Evolutionary conservation across 2,797 vertebrate species (phyloP).

Genomic region (Apogon talboti): DNA sequence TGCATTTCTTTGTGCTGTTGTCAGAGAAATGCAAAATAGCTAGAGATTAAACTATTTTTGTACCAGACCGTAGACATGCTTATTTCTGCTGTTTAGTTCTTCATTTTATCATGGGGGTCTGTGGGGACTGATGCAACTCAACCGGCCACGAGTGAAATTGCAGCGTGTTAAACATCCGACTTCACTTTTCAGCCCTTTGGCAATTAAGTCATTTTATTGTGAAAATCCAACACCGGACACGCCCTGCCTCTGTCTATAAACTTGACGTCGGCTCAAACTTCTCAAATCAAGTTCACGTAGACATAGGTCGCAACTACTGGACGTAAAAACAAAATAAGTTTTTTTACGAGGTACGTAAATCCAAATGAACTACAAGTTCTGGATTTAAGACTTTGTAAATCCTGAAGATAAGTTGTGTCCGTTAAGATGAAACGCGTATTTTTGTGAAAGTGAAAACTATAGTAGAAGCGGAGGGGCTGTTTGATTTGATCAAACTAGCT

Average conservation of each 20-base stretch:
- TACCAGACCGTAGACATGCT: too few species aligned
- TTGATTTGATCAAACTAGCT: constrained; percentile 43
- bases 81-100: too few species aligned
- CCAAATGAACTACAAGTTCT: too few species aligned
- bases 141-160: not conserved
- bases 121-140: too few species aligned
- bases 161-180: not conserved
- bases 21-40: too few species aligned
- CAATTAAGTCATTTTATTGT: constrained; percentile 45
- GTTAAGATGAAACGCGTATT: too few species aligned
- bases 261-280: constrained; percentile 3
- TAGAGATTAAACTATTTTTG: too few species aligned
- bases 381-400: not conserved
- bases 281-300: constrained; percentile 16
- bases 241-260: rapidly evolving
- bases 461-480: not conserved
- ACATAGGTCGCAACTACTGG: not conserved
- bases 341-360: too few species aligned
- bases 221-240: constrained; percentile 21
- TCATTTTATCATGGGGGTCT: too few species aligned
- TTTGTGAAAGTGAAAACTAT: not conserved
- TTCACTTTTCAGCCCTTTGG: not conserved
- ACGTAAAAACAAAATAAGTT: not conserved
- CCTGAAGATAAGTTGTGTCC: too few species aligned
- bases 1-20: too few species aligned